Evolutionary conservation across 2,113 vertebrate genomes (phyloP).

Genomic region (Carassius carassius): DNA sequence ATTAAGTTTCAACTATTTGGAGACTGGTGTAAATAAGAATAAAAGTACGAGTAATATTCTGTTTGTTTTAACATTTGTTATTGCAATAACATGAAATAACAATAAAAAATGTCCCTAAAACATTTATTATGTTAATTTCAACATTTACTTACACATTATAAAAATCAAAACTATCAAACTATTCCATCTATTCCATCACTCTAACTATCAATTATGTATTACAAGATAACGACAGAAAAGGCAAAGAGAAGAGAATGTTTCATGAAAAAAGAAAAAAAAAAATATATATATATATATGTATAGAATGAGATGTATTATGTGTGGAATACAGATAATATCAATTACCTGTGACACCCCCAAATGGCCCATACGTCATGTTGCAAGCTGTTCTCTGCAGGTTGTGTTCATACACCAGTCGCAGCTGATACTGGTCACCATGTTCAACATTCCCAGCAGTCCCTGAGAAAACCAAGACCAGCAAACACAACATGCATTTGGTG

Average conservation of each 20-base stretch:
- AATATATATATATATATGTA: background rate
- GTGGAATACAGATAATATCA: background rate
- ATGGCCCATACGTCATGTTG: constrained; percentile 93
- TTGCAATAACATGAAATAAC: background rate
- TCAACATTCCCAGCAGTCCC: constrained; percentile 91
- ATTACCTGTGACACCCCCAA: constrained; percentile 92
- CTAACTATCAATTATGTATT: no score
- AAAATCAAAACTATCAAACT: background rate
- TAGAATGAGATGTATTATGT: background rate
- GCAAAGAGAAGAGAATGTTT: no score
- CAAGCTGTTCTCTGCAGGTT: constrained; percentile 91
- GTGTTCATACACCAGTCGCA: constrained; percentile 93
- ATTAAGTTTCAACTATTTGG: background rate
- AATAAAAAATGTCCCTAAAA: background rate
- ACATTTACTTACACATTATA: background rate
- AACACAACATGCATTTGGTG: background rate
- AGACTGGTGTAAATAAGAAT: no score
- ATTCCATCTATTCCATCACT: background rate
- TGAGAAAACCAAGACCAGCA: constrained; percentile 56
- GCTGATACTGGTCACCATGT: constrained; percentile 94
- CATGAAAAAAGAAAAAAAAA: no score
- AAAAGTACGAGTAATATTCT: no score
- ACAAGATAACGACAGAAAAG: no score
- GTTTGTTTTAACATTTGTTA: background rate
- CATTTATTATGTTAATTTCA: background rate